Conservation (phyloP, 2,113 vertebrate species). For the Oxygymnocypris stewartii region DNA sequence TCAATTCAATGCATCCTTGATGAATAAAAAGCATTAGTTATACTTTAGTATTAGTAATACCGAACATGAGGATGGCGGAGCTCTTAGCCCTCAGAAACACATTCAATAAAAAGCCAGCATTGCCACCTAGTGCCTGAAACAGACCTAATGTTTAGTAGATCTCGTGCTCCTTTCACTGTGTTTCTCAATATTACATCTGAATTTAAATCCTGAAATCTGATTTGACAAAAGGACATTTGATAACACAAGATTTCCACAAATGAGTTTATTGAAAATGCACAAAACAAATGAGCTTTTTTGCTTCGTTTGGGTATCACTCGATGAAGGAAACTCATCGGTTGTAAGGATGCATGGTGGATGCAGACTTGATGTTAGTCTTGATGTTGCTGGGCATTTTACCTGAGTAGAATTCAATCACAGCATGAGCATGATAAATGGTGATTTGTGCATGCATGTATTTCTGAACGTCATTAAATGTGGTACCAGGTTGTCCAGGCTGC, state of each 20-base stretch:
- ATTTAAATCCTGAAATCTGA: not conserved
- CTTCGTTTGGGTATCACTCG: no score
- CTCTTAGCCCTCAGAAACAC: not conserved
- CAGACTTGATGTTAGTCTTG: slow-evolving; percentile 99
- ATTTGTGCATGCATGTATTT: not conserved
- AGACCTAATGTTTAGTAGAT: not conserved
- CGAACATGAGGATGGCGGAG: not conserved
- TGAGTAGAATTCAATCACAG: slow-evolving; percentile 56
- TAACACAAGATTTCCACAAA: not conserved
- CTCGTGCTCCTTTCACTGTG: not conserved
- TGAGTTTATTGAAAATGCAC: slow-evolving; percentile 2
- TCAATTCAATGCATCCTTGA: not conserved
- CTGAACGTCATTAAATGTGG: slow-evolving; percentile 15
- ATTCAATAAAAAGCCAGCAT: not conserved
- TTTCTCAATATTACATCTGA: not conserved
- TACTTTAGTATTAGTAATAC: not conserved
- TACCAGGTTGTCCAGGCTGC: slow-evolving; percentile 90
- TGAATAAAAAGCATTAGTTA: not conserved
- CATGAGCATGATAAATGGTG: not conserved
- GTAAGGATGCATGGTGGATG: slow-evolving; percentile 90
- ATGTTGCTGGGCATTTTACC: slow-evolving; percentile 98
- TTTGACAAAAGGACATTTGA: not conserved
- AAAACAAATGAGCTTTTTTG: not conserved
- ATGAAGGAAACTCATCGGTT: slow-evolving; percentile 77
- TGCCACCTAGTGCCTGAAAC: slow-evolving; percentile 19